Evolutionary conservation across 2,797 vertebrate genomes (phyloP), one percentile per base, ranked within the genome.

Genomic region (Nannoperca australis): DNA sequence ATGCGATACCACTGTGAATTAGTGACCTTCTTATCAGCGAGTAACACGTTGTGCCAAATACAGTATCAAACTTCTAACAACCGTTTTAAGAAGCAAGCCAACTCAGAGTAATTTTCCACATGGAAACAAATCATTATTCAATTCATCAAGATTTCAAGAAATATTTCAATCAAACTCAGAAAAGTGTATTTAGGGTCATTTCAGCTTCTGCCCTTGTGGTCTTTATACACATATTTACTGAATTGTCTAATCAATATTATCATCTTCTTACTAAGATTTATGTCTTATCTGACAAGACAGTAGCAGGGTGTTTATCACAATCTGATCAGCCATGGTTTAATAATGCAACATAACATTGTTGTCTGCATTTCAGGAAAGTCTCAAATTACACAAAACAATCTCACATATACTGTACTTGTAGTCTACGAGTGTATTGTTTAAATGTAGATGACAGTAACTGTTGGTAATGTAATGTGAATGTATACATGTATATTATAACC

Each of bases 21-120:
- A 78, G 66, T 73, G 83, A 81, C 76, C 70, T 65, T 47, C 81
- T 86, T 91, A 85, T 91, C 86, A 83, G 82, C 53, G 18, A 50
- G 68, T 5, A 67, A 30, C 83, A 83, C 70, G 62, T 79, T 84
- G 74, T 78, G 63, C 38, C 60, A 77, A 73, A 53, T 51, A 68
- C 71, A 42, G 55, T 66, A 68, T 81, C 51, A 70, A 67, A 72
- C 65, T 45, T 50, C 75, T 74, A 65, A 78, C 65, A 82, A 73
- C 42, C 20, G 4, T 30, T 56, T 13, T 8, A 70, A 75, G 59
- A 78, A 63, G 67, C 70, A 70, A 47, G 36, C 5, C 63, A 24
- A 42, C 20, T 24, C 72, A 50, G 24, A 38, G 53, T 30, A 17
- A 70, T 74, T 53, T 70, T 71, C 45, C 59, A 56, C 65, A 60